Evolutionary conservation across 2,797 vertebrate species (phyloP).

Genomic region (Nannoperca obscura): DNA sequence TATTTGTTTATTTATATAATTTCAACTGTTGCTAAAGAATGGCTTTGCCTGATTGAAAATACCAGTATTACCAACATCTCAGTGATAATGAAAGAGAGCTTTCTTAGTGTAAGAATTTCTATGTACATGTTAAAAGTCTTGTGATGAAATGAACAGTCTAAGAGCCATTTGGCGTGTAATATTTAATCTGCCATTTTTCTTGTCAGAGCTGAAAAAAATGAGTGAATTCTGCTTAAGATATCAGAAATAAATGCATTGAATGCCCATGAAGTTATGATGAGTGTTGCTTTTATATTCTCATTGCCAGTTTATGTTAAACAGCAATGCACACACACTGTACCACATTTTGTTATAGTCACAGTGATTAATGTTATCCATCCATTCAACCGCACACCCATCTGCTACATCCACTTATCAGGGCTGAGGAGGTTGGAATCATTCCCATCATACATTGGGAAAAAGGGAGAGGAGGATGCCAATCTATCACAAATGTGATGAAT

Average conservation of each 20-base stretch:
- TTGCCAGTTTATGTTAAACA: background rate
- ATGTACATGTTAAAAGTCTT: constrained; percentile 89
- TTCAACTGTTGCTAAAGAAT: constrained; percentile 69
- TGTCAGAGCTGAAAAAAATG: constrained; percentile 81
- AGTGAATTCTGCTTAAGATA: constrained; percentile 80
- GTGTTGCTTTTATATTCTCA: constrained; percentile 40
- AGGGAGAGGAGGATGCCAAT: background rate
- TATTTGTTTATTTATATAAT: constrained; percentile 56
- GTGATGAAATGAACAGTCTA: constrained; percentile 86
- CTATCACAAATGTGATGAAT: background rate
- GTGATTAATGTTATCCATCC: background rate
- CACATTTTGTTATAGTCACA: background rate
- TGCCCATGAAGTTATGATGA: constrained; percentile 50
- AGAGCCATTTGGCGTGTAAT: constrained; percentile 80
- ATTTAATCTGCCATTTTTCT: constrained; percentile 85
- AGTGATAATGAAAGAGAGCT: constrained; percentile 50
- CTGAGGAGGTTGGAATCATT: background rate
- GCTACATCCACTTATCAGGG: background rate
- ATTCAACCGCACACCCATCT: background rate
- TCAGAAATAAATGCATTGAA: constrained; percentile 85
- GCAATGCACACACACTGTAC: background rate
- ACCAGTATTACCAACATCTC: constrained; percentile 79
- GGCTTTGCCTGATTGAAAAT: constrained; percentile 82
- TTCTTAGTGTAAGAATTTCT: constrained; percentile 83
- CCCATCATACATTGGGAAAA: background rate